phyloP scores from a whole-genome alignment of 2,888 invertebrate species.

The Thera obeliscata region DNA sequence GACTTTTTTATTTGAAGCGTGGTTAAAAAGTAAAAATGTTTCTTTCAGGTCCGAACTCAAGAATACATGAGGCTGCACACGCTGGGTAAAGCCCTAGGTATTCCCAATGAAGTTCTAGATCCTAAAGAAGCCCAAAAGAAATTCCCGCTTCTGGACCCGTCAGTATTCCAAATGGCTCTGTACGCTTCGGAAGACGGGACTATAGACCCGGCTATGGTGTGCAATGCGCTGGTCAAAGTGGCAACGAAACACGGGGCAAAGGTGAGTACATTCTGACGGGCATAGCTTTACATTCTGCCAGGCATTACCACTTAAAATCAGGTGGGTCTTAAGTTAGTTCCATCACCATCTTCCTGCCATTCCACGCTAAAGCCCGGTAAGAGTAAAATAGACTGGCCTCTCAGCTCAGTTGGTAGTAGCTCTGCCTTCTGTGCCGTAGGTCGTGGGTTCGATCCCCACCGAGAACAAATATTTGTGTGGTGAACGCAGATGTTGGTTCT shows the following conservation, averaged over 20 bases:
- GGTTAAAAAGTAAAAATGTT: neutral
- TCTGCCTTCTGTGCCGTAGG: too few relatives aligned
- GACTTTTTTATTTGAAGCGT: neutral
- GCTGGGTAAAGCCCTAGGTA: conserved; percentile 90
- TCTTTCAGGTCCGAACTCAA: conserved; percentile 87
- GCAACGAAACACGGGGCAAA: conserved; percentile 89
- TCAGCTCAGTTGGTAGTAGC: too few relatives aligned
- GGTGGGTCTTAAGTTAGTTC: too few relatives aligned
- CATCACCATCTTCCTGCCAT: too few relatives aligned
- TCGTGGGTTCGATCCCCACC: too few relatives aligned
- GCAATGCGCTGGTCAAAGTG: conserved; percentile 89
- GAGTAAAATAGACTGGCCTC: too few relatives aligned
- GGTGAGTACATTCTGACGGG: conserved; percentile 78
- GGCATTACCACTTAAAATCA: too few relatives aligned
- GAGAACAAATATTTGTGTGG: too few relatives aligned
- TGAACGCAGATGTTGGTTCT: too few relatives aligned
- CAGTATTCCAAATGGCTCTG: conserved; percentile 89
- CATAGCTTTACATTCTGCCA: too few relatives aligned
- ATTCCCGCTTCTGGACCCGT: conserved; percentile 91
- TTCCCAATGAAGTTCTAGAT: conserved; percentile 89
- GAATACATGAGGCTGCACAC: conserved; percentile 93
- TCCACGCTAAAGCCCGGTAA: too few relatives aligned
- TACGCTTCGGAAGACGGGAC: conserved; percentile 93
- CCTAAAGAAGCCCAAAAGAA: conserved; percentile 90
- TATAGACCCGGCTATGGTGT: conserved; percentile 93